Conservation (phyloP, 2,113 vertebrate genomes). For the Plecturocebus donacophilus region DNA sequence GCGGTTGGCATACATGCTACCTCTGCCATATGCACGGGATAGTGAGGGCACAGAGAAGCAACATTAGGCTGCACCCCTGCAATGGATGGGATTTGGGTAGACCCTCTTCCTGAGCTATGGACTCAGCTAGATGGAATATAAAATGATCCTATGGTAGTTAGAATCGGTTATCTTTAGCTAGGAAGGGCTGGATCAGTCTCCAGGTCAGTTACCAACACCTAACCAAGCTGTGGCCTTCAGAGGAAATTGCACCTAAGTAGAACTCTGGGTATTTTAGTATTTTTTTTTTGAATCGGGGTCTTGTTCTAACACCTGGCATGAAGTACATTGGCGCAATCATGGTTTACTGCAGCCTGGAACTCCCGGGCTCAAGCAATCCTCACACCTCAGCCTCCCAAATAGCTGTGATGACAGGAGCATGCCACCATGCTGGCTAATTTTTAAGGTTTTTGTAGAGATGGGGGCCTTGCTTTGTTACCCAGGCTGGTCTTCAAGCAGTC, state of each 20-base stretch:
- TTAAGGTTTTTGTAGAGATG: too few species aligned
- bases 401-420: too few species aligned
- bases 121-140: neutral
- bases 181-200: neutral
- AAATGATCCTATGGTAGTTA: neutral
- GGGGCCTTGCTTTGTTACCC: too few species aligned
- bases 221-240: neutral
- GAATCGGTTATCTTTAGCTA: neutral
- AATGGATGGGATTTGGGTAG: neutral
- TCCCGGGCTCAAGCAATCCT: too few species aligned
- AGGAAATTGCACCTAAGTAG: neutral
- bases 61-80: neutral
- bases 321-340: too few species aligned
- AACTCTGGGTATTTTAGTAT: neutral
- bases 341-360: too few species aligned
- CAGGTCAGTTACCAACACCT: neutral
- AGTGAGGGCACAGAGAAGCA: neutral
- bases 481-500: too few species aligned
- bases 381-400: too few species aligned
- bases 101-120: neutral
- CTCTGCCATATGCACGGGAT: neutral
- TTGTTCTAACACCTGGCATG: too few species aligned
- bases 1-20: too few species aligned
- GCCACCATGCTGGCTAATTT: too few species aligned
- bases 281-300: too few species aligned